A percentile compares a stretch with the other conserved stretches of the same genome.
phyloP scores from a whole-genome alignment of 2,797 vertebrate species.

The Naso thynnoides region DNA sequence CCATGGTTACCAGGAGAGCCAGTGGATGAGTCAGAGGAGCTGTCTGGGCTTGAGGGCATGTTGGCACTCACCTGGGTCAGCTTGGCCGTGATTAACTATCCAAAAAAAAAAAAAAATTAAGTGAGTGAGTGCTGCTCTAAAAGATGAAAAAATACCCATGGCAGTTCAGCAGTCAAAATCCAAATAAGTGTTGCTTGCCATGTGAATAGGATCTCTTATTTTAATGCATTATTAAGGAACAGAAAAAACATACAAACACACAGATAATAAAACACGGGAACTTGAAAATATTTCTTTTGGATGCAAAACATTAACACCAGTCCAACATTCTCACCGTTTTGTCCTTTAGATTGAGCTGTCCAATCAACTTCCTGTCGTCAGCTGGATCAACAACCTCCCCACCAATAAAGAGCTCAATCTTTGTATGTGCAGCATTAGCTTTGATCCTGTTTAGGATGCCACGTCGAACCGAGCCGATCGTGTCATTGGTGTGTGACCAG shows the following conservation, averaged over 20 bases:
- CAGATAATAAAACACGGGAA: not conserved
- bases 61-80: conserved; percentile 99
- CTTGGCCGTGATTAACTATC: conserved; percentile 97
- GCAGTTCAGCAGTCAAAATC: not conserved
- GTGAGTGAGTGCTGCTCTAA: conserved; percentile 1
- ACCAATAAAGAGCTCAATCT: conserved; percentile 97
- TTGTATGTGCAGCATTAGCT: conserved; percentile 97
- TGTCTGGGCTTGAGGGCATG: conserved; percentile 99
- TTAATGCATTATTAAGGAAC: not conserved
- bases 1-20: conserved; percentile 99
- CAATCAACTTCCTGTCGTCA: conserved; percentile 97
- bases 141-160: not conserved
- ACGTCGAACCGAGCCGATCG: conserved; percentile 96
- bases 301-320: not conserved
- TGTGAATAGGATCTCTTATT: not conserved
- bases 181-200: conserved; percentile 2
- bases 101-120: conserved; percentile 1
- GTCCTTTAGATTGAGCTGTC: conserved; percentile 98
- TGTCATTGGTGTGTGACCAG: conserved; percentile 99
- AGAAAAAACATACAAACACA: not conserved
- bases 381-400: conserved; percentile 97
- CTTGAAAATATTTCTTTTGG: not conserved
- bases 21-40: conserved; percentile 98
- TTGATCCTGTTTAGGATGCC: conserved; percentile 98
- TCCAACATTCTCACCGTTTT: conserved; percentile 89